Percentiles rank a stretch among this genome's conserved stretches.
These are phyloP conservation scores for Anticlea derivata DNA, from an alignment of 2,888 invertebrate species.

Conservation along the genomic window DNA sequence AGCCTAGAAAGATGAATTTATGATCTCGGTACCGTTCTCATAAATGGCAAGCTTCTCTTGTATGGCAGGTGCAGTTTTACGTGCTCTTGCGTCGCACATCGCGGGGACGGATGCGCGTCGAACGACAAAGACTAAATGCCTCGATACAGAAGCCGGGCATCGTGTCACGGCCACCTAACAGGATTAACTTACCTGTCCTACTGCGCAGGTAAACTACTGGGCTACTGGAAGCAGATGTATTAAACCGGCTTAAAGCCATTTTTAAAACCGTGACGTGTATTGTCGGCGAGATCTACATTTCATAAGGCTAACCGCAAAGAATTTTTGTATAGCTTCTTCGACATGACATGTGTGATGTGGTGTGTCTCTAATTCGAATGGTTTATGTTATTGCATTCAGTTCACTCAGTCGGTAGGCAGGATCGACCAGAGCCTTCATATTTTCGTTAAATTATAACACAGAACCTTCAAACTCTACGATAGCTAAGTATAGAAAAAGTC, in stretches of 20 bases:
- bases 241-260: slow-evolving; percentile 64
- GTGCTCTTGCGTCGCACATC: slow-evolving; percentile 74
- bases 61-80: slow-evolving; percentile 75
- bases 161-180: slow-evolving; percentile 83
- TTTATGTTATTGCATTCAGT: background rate
- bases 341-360: slow-evolving; percentile 23
- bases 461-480: too few relatives aligned
- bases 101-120: slow-evolving; percentile 66
- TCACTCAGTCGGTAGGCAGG: background rate
- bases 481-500: too few relatives aligned
- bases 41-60: slow-evolving; percentile 80
- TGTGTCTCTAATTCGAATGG: slow-evolving; percentile 11
- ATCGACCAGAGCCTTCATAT: too few relatives aligned
- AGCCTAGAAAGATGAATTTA: slow-evolving; percentile 50
- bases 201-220: slow-evolving; percentile 73
- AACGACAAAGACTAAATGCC: slow-evolving; percentile 63
- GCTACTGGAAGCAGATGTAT: slow-evolving; percentile 63
- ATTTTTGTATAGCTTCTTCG: slow-evolving; percentile 36
- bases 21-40: slow-evolving; percentile 75
- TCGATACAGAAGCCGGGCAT: slow-evolving; percentile 75
- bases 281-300: slow-evolving; percentile 25
- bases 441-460: too few relatives aligned
- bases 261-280: slow-evolving; percentile 53
- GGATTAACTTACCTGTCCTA: slow-evolving; percentile 79
- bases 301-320: slow-evolving; percentile 35